Evolutionary conservation across 2,113 vertebrate genomes (phyloP).

Genomic region (Mobula hypostoma): DNA sequence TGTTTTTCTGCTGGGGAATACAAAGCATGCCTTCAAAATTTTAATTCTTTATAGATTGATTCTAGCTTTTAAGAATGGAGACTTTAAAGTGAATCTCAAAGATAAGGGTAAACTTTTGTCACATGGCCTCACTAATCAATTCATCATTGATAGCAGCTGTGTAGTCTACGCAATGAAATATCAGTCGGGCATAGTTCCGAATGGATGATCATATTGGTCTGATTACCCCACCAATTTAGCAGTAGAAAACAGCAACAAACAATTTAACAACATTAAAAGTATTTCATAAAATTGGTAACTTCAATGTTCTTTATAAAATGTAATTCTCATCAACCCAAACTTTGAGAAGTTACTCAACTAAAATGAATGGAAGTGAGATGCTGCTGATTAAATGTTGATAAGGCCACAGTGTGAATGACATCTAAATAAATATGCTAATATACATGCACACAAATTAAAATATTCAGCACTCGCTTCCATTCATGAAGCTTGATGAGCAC

Average conservation of each 20-base stretch:
- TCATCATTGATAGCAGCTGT: neutral
- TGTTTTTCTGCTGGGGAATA: neutral
- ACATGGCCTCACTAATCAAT: neutral
- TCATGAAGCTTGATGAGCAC: neutral
- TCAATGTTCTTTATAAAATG: neutral
- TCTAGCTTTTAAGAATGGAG: neutral
- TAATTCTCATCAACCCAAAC: neutral
- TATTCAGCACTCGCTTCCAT: slow-evolving; percentile 13
- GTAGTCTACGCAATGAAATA: neutral
- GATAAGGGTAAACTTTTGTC: neutral
- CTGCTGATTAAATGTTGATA: neutral
- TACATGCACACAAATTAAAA: neutral
- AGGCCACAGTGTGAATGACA: neutral
- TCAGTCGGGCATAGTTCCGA: neutral
- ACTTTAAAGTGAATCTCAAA: neutral
- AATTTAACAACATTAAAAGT: neutral
- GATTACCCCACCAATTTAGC: neutral
- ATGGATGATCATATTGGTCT: neutral
- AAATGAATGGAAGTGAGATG: neutral
- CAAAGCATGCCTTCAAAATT: neutral
- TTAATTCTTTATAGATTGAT: neutral
- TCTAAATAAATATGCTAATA: neutral
- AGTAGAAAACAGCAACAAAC: neutral
- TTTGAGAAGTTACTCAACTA: neutral
- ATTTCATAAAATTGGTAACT: neutral